Percentiles rank a stretch among this genome's conserved stretches.
These are phyloP conservation scores for Solen grandis DNA, from an alignment of 1,140 invertebrate species.

Conservation along the genomic window DNA sequence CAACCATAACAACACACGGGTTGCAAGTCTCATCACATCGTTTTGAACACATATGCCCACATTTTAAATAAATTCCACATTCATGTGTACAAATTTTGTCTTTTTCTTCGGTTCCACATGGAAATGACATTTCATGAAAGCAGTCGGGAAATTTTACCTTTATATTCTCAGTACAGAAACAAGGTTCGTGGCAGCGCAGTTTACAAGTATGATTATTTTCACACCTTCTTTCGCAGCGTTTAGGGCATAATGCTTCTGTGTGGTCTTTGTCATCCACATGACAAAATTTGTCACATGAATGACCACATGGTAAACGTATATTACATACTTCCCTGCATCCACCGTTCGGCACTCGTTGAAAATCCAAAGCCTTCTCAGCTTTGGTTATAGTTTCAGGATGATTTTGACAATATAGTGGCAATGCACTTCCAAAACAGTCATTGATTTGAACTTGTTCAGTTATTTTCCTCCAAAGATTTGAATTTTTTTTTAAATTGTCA, in stretches of 20 bases:
- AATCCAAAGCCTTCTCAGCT: slow-evolving; percentile 70
- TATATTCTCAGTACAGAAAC: slow-evolving; percentile 32
- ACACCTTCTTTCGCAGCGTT: slow-evolving; percentile 70
- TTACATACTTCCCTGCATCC: slow-evolving; percentile 79
- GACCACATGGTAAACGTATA: slow-evolving; percentile 76
- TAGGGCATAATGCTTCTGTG: slow-evolving; percentile 64
- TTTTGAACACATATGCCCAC: neutral
- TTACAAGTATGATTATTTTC: slow-evolving; percentile 65
- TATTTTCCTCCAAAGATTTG: slow-evolving; percentile 80
- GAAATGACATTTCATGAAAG: slow-evolving; percentile 53
- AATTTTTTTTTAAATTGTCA: slow-evolving; percentile 81
- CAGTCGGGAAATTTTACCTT: slow-evolving; percentile 56
- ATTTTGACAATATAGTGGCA: slow-evolving; percentile 80
- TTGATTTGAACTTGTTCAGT: slow-evolving; percentile 47
- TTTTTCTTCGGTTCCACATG: slow-evolving; percentile 49
- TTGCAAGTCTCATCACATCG: neutral
- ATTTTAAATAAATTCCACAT: neutral
- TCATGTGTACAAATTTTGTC: neutral
- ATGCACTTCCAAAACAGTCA: slow-evolving; percentile 57
- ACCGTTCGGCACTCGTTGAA: slow-evolving; percentile 78
- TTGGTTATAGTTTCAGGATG: slow-evolving; percentile 75
- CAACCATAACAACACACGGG: slow-evolving; percentile 44
- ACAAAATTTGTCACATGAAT: slow-evolving; percentile 72
- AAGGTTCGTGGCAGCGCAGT: slow-evolving; percentile 64
- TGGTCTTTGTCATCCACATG: slow-evolving; percentile 74